Evolutionary conservation across 2,113 vertebrate genomes (phyloP), one percentile per base, ranked within the genome.

Genomic region (Clarias magur): DNA sequence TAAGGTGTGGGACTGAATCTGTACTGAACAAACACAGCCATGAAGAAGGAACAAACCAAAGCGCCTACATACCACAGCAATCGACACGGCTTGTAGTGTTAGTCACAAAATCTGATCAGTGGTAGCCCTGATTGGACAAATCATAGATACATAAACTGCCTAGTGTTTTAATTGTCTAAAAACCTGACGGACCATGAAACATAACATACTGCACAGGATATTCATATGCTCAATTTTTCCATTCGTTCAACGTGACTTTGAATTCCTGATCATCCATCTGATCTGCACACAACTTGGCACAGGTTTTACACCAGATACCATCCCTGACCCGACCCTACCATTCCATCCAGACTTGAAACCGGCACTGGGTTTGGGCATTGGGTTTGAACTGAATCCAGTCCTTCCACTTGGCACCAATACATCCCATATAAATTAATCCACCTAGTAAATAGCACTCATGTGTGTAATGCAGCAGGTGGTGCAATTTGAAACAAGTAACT

Each of bases 41-140:
- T 86, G 65, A 78, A 27, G 60, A 82, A 84, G 60, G 21, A 84
- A 68, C 60, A 82, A 65, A 38, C n/a, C 67, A 79, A 48, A 79
- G 21, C 6, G 2, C 8, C 68, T 82, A 70, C 81, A 86, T 83
- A 80, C 83, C 79, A 72, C 34, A 76, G 57, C 7, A 60, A 53
- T 42, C 8, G 23, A 19, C 16, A 67, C 25, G 54, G 42, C 48
- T 80, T 17, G 25, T 30, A 57, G 53, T 78, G 75, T 19, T 34
- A 53, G 72, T 25, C 42, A 72, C 16, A 72, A 19, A 3, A 17
- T 21, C 68, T 6, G 19, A 23, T 73, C 38, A 54, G n/a, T 12
- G 25, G 4, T 79, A 56, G n/a, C 15, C 7, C 57, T 57, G 54
- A 57, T 79, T 56, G 13, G 25, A 30, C 78, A 80, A 59, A 80